Conservation (phyloP, 1,140 invertebrate genomes). For the Aporrectodea caliginosa region DNA sequence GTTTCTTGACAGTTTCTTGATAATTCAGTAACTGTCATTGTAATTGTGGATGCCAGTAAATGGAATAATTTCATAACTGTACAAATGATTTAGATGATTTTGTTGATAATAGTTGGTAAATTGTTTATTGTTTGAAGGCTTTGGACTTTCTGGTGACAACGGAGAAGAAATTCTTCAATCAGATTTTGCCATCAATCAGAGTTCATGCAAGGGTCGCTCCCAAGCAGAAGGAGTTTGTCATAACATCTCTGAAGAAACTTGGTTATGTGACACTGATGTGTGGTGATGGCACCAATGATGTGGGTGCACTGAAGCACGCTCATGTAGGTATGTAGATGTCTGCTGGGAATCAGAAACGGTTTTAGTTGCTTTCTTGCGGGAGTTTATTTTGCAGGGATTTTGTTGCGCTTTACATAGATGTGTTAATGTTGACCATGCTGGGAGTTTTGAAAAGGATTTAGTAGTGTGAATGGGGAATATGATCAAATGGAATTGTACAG, state of each 20-base stretch:
- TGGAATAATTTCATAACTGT: not conserved
- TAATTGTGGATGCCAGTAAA: too few relatives aligned
- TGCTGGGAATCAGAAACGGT: too few relatives aligned
- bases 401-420: too few relatives aligned
- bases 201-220: conserved; percentile 56
- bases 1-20: not conserved
- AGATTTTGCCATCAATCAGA: conserved; percentile 77
- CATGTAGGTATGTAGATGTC: conserved; percentile 76
- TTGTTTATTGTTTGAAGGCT: conserved; percentile 59
- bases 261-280: conserved; percentile 96
- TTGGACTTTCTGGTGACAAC: conserved; percentile 68
- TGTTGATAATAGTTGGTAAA: too few relatives aligned
- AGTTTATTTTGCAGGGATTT: too few relatives aligned
- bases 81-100: not conserved
- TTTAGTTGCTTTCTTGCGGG: too few relatives aligned
- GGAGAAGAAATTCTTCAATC: conserved; percentile 64
- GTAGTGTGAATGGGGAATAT: too few relatives aligned
- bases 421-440: too few relatives aligned
- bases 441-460: too few relatives aligned
- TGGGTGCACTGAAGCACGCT: conserved; percentile 98
- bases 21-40: not conserved
- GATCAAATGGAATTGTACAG: too few relatives aligned
- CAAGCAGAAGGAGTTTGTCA: conserved; percentile 73
- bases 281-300: conserved; percentile 99
- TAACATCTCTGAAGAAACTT: conserved; percentile 78